Conservation (phyloP, 2,113 vertebrate genomes). For the Epinephelus moara region DNA sequence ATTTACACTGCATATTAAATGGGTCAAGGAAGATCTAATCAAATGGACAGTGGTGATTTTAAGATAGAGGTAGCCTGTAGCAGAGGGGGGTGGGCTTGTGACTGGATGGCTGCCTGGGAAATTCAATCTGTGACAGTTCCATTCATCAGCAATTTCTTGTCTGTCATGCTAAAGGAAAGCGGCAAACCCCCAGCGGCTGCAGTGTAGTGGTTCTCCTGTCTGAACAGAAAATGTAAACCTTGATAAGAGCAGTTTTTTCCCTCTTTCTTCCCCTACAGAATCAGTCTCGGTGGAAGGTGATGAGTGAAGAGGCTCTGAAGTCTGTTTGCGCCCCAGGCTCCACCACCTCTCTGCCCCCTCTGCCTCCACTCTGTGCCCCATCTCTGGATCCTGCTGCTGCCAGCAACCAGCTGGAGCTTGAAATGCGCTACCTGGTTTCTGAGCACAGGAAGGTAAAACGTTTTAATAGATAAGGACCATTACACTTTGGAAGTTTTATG, state of each 20-base stretch:
- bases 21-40: neutral
- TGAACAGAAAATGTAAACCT: neutral
- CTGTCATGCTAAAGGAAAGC: constrained; percentile 20
- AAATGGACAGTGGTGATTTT: constrained; percentile 14
- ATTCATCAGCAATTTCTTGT: constrained; percentile 30
- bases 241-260: neutral
- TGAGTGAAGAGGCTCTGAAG: constrained; percentile 95
- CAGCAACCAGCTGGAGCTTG: constrained; percentile 94
- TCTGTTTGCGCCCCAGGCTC: constrained; percentile 92
- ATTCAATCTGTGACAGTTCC: constrained; percentile 25
- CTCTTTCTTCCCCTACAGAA: constrained; percentile 70
- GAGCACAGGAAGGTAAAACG: constrained; percentile 95
- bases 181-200: neutral
- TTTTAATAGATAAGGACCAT: neutral
- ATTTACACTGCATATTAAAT: constrained; percentile 6
- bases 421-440: constrained; percentile 89
- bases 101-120: constrained; percentile 11
- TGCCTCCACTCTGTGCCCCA: constrained; percentile 90
- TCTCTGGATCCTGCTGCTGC: constrained; percentile 85
- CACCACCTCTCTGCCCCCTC: constrained; percentile 86
- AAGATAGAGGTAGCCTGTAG: constrained; percentile 16
- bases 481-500: neutral
- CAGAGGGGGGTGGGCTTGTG: constrained; percentile 4
- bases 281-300: constrained; percentile 95
- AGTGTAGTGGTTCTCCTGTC: neutral